Conservation (phyloP, 2,888 invertebrate genomes). For the Cheiracanthium punctorium region DNA sequence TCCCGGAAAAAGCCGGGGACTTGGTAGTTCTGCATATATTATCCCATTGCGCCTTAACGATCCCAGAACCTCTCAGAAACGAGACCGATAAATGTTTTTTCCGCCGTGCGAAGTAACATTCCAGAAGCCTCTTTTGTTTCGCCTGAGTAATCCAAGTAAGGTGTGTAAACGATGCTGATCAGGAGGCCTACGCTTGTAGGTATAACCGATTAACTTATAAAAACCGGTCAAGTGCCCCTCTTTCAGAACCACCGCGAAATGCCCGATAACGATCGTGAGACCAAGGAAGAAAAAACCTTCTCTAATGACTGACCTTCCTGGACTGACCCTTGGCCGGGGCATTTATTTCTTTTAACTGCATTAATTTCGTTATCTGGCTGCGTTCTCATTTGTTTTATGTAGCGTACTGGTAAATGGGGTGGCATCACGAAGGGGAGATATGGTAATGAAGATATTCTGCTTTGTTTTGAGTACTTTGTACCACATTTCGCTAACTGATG, state of each 20-base stretch:
- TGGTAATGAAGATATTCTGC: background rate
- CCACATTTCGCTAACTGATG: too few species aligned
- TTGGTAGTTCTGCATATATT: too few species aligned
- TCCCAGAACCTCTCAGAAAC: too few species aligned
- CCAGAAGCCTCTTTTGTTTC: background rate
- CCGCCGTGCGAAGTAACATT: too few species aligned
- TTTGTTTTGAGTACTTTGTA: too few species aligned
- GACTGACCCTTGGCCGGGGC: background rate
- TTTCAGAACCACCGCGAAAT: background rate
- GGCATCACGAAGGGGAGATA: background rate
- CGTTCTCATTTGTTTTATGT: background rate
- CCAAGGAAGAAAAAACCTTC: constrained; percentile 9
- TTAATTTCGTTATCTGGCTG: constrained; percentile 16
- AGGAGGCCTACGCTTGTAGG: background rate
- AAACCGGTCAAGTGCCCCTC: background rate
- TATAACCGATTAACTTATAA: background rate
- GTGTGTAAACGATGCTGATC: background rate
- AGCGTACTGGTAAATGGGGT: background rate
- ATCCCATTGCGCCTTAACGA: too few species aligned
- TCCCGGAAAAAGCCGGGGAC: too few species aligned
- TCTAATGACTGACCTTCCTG: background rate
- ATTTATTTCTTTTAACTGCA: constrained; percentile 26
- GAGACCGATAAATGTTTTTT: too few species aligned
- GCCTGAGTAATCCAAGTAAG: background rate
- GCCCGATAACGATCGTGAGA: constrained; percentile 23